phyloP scores from a whole-genome alignment of 2,888 invertebrate genomes.

The Rotaria magnacalcarata region DNA sequence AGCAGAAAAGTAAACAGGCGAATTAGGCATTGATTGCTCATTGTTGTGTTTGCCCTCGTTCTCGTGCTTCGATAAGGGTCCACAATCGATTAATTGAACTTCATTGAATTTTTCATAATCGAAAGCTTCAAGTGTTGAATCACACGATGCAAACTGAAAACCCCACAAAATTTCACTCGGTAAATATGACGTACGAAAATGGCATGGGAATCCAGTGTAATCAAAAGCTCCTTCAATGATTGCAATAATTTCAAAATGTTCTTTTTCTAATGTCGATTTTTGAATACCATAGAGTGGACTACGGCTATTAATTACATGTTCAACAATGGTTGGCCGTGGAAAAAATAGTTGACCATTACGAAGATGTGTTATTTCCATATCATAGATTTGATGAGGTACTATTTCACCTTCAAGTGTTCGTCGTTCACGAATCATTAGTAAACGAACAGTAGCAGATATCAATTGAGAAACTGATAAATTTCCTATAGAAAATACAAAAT shows the following conservation, averaged over 20 bases:
- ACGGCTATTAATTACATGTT: conserved; percentile 42
- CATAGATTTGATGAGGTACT: conserved; percentile 64
- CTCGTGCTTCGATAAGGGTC: background rate
- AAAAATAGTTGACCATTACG: conserved; percentile 39
- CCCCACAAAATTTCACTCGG: conserved; percentile 14
- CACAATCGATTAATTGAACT: conserved; percentile 21
- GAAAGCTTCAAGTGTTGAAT: conserved; percentile 28
- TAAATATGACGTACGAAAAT: conserved; percentile 30
- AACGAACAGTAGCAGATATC: conserved; percentile 80
- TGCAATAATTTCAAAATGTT: conserved; percentile 13
- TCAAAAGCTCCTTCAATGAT: conserved; percentile 26
- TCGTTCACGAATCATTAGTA: conserved; percentile 84
- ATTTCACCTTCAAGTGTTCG: conserved; percentile 85
- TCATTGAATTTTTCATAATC: conserved; percentile 44
- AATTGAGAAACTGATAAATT: conserved; percentile 58
- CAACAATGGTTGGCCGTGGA: conserved; percentile 44
- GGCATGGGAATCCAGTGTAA: conserved; percentile 2
- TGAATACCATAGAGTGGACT: conserved; percentile 40
- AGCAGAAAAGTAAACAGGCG: background rate
- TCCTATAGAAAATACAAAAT: conserved; percentile 51
- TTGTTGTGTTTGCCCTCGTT: background rate
- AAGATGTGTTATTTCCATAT: conserved; percentile 40
- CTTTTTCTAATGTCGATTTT: background rate
- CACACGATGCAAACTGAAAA: conserved; percentile 5
- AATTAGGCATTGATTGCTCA: background rate